phyloP scores from a whole-genome alignment of 2,113 vertebrate genomes.

The Corvus moneduloides region DNA sequence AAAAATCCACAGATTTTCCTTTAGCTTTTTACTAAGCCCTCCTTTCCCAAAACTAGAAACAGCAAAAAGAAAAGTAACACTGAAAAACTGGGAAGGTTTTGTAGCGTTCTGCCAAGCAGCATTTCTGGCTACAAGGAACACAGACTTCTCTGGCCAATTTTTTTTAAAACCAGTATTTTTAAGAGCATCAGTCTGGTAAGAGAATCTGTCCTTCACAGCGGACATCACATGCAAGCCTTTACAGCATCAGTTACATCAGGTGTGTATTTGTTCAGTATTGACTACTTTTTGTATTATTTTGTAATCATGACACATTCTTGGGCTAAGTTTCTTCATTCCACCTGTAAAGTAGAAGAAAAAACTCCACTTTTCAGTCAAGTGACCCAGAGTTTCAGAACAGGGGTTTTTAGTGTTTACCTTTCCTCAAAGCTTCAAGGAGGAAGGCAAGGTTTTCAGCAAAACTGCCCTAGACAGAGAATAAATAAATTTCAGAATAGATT shows the following conservation, averaged over 20 bases:
- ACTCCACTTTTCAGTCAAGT: background rate
- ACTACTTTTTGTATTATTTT: background rate
- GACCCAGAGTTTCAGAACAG: background rate
- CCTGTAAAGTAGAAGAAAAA: background rate
- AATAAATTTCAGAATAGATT: background rate
- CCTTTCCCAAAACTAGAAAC: accelerated
- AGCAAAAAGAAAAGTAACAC: background rate
- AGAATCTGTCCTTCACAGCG: background rate
- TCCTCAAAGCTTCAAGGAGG: slow-evolving; percentile 91
- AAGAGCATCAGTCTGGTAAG: background rate
- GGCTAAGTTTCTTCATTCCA: background rate
- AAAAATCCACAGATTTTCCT: background rate
- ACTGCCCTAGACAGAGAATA: slow-evolving; percentile 80
- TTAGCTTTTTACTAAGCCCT: background rate
- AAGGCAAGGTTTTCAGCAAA: slow-evolving; percentile 95
- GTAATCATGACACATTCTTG: background rate
- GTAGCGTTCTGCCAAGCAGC: background rate
- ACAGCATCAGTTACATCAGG: background rate
- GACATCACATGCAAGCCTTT: background rate
- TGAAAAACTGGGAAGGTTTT: background rate
- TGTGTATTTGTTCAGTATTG: background rate
- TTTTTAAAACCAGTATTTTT: background rate
- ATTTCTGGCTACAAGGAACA: background rate
- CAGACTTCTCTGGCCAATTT: background rate
- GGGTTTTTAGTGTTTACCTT: slow-evolving; percentile 71